Percentiles rank a stretch among this genome's conserved stretches.
These are phyloP conservation scores for Acanthiza pusilla DNA, from an alignment of 2,797 vertebrate species.

Conservation along the genomic window DNA sequence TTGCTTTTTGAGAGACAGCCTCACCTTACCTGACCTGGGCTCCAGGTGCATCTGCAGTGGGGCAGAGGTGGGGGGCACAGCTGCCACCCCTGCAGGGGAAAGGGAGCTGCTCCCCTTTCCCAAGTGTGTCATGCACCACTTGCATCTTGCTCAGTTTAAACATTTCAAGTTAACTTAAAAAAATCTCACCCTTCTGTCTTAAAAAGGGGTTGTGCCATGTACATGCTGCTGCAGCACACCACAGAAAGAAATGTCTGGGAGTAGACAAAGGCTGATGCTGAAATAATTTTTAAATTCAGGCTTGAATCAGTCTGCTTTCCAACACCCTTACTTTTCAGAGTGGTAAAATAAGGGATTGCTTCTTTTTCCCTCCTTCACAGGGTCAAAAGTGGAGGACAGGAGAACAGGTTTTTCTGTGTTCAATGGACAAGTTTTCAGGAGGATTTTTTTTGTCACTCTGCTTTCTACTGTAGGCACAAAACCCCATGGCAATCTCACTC, in stretches of 20 bases:
- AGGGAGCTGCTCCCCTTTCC: background rate
- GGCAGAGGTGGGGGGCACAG: background rate
- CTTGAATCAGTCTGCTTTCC: rapidly evolving
- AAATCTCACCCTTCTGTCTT: background rate
- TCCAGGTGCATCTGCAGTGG: background rate
- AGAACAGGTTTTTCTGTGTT: background rate
- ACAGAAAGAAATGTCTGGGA: background rate
- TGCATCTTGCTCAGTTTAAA: background rate
- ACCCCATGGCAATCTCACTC: rapidly evolving
- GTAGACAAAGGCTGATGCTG: background rate
- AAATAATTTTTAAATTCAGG: background rate
- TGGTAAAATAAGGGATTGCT: background rate
- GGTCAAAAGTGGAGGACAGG: background rate
- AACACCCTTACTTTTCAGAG: background rate
- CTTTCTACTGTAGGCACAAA: background rate
- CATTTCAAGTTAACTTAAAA: background rate
- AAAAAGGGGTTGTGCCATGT: background rate
- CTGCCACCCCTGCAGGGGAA: background rate
- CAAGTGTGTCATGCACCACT: rapidly evolving
- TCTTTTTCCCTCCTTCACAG: background rate
- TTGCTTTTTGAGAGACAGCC: background rate
- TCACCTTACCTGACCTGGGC: background rate
- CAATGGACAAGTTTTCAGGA: background rate
- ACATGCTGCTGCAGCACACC: background rate
- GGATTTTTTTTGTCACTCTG: background rate